Evolutionary conservation across 2,797 vertebrate species (phyloP).

Genomic region (Acridotheres tristis): DNA sequence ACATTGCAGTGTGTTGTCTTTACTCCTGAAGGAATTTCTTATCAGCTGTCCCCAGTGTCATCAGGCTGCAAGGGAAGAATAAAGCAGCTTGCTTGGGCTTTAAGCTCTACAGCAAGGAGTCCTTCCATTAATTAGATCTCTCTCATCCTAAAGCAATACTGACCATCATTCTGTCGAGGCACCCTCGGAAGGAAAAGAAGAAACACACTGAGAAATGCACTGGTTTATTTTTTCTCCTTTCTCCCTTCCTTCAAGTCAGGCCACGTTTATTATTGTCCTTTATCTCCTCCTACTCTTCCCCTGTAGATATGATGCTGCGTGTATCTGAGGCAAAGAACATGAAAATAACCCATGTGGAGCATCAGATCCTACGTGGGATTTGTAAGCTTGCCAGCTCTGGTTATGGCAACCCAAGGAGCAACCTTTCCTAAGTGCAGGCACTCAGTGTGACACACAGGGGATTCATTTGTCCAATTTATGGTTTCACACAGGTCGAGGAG

Average conservation of each 20-base stretch:
- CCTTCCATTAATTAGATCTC: neutral
- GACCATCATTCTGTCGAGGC: neutral
- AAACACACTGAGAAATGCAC: neutral
- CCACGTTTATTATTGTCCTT: neutral
- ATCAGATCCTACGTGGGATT: neutral
- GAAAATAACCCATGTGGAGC: neutral
- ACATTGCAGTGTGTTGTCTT: neutral
- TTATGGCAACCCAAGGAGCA: neutral
- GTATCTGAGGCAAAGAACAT: neutral
- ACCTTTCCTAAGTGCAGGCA: neutral
- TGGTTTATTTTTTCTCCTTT: neutral
- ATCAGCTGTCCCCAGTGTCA: neutral
- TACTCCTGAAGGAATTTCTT: neutral
- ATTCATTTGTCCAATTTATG: conserved; percentile 20
- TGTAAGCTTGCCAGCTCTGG: neutral
- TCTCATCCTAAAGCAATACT: neutral
- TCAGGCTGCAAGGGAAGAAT: neutral
- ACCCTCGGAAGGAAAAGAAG: neutral
- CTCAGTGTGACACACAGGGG: neutral
- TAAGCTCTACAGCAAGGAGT: neutral
- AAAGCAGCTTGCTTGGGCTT: neutral
- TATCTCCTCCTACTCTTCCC: neutral
- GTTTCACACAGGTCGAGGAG: neutral
- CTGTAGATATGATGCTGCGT: neutral
- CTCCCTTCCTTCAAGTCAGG: neutral